phyloP scores from a whole-genome alignment of 2,113 vertebrate genomes.

The Pseudorhombus dupliciocellatus region DNA sequence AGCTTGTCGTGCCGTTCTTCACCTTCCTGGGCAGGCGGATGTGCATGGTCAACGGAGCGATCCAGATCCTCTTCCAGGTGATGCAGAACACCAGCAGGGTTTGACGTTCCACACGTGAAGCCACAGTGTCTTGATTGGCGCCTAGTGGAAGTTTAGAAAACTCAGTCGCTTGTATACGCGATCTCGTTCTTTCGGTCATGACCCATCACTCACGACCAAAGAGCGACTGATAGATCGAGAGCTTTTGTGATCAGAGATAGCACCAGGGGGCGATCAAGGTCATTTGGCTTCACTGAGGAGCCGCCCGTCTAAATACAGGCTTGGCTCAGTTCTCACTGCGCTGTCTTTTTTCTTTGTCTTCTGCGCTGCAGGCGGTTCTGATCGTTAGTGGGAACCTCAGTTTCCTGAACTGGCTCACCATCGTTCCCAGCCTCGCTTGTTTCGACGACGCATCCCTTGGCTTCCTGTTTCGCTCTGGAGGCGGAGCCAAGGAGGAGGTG shows the following conservation, averaged over 20 bases:
- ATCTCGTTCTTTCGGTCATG: too few species aligned
- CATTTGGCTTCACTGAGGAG: background rate
- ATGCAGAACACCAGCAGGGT: background rate
- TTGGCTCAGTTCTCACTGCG: background rate
- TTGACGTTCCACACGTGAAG: background rate
- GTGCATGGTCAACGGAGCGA: constrained; percentile 82
- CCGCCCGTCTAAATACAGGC: too few species aligned
- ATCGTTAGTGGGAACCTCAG: constrained; percentile 95
- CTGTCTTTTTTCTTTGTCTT: background rate
- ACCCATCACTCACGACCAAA: too few species aligned
- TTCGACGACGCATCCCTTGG: constrained; percentile 88
- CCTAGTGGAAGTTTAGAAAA: too few species aligned
- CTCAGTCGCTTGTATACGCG: too few species aligned
- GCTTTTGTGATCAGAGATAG: too few species aligned
- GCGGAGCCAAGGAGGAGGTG: constrained; percentile 67
- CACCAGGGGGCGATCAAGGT: background rate
- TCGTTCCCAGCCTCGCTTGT: constrained; percentile 92
- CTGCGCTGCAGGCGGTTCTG: constrained; percentile 80
- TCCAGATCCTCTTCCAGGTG: constrained; percentile 97
- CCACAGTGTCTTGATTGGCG: too few species aligned
- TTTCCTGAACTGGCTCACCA: constrained; percentile 97
- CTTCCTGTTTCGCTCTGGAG: constrained; percentile 79
- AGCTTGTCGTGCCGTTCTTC: constrained; percentile 90
- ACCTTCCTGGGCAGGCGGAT: constrained; percentile 88
- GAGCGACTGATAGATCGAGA: too few species aligned